Conservation (phyloP, 1,140 invertebrate species). For the Acyrthosiphon pisum region DNA sequence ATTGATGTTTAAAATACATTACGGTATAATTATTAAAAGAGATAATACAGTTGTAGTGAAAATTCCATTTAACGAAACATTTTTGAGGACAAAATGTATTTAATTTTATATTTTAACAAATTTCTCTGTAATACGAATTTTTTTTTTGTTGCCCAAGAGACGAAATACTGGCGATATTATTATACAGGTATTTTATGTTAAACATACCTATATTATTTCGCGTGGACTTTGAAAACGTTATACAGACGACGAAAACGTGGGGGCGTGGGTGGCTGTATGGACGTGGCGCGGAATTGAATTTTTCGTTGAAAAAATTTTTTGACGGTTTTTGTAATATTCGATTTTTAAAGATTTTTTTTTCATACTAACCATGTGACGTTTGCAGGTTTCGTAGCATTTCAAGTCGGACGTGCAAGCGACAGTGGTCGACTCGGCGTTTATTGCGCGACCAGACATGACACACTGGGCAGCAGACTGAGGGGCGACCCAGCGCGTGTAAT, state of each 20-base stretch:
- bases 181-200: too few species aligned
- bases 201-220: not conserved
- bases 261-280: not conserved
- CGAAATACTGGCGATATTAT: too few species aligned
- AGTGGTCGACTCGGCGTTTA: slow-evolving; percentile 24
- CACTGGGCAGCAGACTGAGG: slow-evolving; percentile 45
- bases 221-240: not conserved
- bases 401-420: not conserved
- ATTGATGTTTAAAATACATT: too few species aligned
- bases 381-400: slow-evolving; percentile 49
- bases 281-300: not conserved
- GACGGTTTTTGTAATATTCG: not conserved
- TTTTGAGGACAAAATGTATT: too few species aligned
- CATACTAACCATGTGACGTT: slow-evolving; percentile 44
- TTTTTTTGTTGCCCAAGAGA: not conserved
- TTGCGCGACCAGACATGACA: slow-evolving; percentile 51
- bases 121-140: not conserved
- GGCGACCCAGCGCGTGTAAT: not conserved
- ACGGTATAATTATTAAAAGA: not conserved
- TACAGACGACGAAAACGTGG: not conserved
- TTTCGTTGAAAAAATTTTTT: not conserved
- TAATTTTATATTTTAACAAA: too few species aligned
- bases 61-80: not conserved
- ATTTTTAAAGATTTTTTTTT: not conserved
- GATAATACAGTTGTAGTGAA: not conserved